Conservation (phyloP, 2,113 vertebrate genomes). For the Hipposideros armiger region DNA sequence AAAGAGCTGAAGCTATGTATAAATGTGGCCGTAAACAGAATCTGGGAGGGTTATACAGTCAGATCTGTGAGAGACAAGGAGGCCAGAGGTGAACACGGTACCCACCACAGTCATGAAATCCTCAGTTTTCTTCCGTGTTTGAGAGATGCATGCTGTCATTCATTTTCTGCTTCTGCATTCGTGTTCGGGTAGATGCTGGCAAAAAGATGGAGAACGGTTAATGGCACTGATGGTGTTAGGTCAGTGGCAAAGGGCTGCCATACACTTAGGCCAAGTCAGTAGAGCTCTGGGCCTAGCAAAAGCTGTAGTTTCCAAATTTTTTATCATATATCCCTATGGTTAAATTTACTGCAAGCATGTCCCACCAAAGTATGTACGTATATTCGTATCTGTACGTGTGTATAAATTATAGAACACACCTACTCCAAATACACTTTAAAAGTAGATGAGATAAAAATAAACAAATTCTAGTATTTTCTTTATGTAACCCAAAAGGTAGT, state of each 20-base stretch:
- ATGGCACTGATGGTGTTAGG: not conserved
- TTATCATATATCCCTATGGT: not conserved
- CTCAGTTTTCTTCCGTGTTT: slow-evolving; percentile 90
- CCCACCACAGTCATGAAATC: slow-evolving; percentile 74
- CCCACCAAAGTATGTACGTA: not conserved
- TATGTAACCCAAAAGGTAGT: not conserved
- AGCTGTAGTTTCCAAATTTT: not conserved
- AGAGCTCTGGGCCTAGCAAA: not conserved
- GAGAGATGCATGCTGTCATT: slow-evolving; percentile 91
- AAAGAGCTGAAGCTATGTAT: slow-evolving; percentile 73
- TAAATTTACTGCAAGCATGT: not conserved
- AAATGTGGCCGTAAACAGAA: slow-evolving; percentile 77
- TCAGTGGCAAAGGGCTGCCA: not conserved
- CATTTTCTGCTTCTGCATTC: slow-evolving; percentile 98
- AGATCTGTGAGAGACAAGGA: slow-evolving; percentile 48
- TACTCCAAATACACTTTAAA: not conserved
- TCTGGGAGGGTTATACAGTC: slow-evolving; percentile 75
- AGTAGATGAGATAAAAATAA: slow-evolving; percentile 2
- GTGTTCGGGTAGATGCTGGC: slow-evolving; percentile 94
- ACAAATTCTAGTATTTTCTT: not conserved
- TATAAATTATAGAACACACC: slow-evolving; percentile 15
- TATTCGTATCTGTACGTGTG: not conserved
- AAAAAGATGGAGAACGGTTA: slow-evolving; percentile 43
- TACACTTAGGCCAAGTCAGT: not conserved
- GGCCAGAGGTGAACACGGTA: not conserved